phyloP scores from a whole-genome alignment of 2,888 invertebrate species.

The Thecophora atra region DNA sequence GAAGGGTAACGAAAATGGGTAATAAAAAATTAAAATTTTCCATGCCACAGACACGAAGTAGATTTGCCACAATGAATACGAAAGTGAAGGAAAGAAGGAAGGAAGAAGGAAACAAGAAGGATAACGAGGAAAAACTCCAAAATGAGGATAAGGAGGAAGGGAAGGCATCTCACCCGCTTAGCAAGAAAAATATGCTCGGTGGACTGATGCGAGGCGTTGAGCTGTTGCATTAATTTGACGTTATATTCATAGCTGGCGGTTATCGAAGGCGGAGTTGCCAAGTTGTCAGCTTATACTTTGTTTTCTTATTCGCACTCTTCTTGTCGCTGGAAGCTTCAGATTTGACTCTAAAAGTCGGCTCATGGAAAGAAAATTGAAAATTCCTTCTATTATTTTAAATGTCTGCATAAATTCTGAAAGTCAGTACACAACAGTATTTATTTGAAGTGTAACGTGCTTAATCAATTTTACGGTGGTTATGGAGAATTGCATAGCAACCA shows the following conservation, averaged over 20 bases:
- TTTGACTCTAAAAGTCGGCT: too few species aligned
- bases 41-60: background rate
- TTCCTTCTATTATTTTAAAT: too few species aligned
- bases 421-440: too few species aligned
- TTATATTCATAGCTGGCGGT: conserved; percentile 58
- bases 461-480: too few species aligned
- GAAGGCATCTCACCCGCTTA: background rate
- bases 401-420: too few species aligned
- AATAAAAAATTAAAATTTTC: background rate
- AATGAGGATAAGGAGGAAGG: background rate
- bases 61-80: background rate
- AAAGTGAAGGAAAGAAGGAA: background rate
- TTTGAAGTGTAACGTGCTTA: too few species aligned
- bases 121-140: background rate
- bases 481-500: too few species aligned
- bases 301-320: too few species aligned
- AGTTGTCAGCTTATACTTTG: too few species aligned
- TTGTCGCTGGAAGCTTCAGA: too few species aligned
- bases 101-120: background rate
- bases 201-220: background rate
- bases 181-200: conserved; percentile 1
- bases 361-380: too few species aligned
- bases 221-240: conserved; percentile 54
- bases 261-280: conserved; percentile 19
- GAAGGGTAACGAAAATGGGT: background rate